Base-by-base conservation (phyloP, 2,113 vertebrate species). In the Oryzias curvinotus region DNA sequence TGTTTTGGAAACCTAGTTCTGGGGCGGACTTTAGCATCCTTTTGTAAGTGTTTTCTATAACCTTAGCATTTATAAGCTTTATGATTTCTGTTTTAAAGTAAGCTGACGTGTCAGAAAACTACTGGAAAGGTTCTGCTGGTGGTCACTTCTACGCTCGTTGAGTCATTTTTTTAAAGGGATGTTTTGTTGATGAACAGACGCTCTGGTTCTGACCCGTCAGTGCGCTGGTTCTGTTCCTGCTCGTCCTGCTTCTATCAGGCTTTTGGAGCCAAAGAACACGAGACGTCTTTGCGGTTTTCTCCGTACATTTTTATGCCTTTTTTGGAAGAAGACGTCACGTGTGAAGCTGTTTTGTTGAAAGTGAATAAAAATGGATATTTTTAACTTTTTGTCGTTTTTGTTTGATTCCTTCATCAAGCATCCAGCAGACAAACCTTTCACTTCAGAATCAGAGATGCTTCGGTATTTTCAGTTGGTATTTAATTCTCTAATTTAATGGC, bases 191-290 rank as follows among this genome's bases (percentile, higher is more conserved):
- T 62, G 21, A 65, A 92, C 91, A n/a, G 18, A 21, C 4, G 14
- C 10, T 19, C 21, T 14, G 14, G 41, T 42, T 50, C 89, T 87
- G 89, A 94, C 95, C 93, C 92, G 93, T 96, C 67, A 79, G 81
- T 77, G 90, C 83, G 85, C 90, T 92, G 83, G 93, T 92, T 92
- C 88, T 82, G 76, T 12, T 36, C 88, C 83, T 72, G 64, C 58
- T 47, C 49, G 67, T 73, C 86, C 79, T 91, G 86, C 90, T 90
- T 91, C 86, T 82, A 90, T 81, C 87, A 90, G 91, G 88, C 89
- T 85, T 75, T 74, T 92, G 92, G 91, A 93, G 95, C 96, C 96
- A 96, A 97, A 97, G 94, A 97, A 94, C 94, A 91, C 92, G 73
- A 67, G 65, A 75, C 71, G 57, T 73, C 52, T 61, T 68, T 65